Evolutionary conservation across 2,113 vertebrate species (phyloP), one percentile per base, ranked within the genome.

Genomic region (Coreoperca whiteheadi): DNA sequence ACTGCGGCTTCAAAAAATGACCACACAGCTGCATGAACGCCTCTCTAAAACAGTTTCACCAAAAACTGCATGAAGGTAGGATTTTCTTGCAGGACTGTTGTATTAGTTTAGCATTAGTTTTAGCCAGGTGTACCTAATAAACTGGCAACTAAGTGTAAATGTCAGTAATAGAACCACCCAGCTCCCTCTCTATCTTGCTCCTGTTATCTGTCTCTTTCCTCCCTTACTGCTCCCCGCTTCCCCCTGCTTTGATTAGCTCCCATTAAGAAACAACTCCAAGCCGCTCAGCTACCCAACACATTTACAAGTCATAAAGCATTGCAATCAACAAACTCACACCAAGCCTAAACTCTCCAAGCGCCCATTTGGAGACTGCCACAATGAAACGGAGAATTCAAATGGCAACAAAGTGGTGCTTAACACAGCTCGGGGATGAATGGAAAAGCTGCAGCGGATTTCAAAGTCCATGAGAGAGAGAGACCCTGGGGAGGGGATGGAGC

Each of bases 251-350:
- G 84, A 91, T 91, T 91, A 87, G 16, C 71, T 82, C 43, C 73
- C 84, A 93, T 91, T 85, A 86, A 77, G 74, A 67, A 88, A 64
- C 60, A 68, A 83, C 83, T 91, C 77, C 83, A 87, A 72, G 77
- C 66, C 25, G 32, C 88, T 85, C 78, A 63, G 59, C 83, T 59
- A 21, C 71, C 74, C 63, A 77, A 83, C 84, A 87, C 76, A 91
- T 87, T 87, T 73, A 84, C 84, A 75, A 88, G 74, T 86, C 87
- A 88, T 81, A 85, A 89, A 88, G 84, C 61, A 30, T 28, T 5
- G 79, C 87, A 90, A 88, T 92, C 88, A 91, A 41, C 85, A 84
- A 81, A 65, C 71, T 79, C 37, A 9, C 72, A 78, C 68, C 77
- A 71, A 68, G 77, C 82, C 50, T 0, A 81, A 80, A 81, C 39